Evolutionary conservation across 2,888 invertebrate genomes (phyloP).

Genomic region (Caenorhabditis sp.): DNA sequence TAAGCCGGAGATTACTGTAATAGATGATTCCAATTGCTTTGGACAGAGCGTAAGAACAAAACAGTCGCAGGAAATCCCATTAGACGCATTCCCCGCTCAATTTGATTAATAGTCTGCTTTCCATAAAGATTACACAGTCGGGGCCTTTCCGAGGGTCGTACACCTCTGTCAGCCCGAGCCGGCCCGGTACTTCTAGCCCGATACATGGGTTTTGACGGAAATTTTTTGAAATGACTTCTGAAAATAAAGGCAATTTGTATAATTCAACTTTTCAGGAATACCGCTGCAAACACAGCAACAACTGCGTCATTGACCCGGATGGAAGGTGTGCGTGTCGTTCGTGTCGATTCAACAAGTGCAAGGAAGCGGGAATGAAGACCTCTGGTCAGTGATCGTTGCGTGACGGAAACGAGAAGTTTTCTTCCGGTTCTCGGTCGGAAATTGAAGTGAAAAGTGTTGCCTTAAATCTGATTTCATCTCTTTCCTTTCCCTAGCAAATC

Average conservation of each 20-base stretch:
- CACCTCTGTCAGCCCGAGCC: too few species aligned
- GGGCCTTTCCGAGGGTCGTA: too few species aligned
- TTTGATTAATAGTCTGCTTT: too few species aligned
- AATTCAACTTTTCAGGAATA: conserved; percentile 65
- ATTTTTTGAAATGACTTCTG: background rate
- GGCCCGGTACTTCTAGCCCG: too few species aligned
- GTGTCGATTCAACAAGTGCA: conserved; percentile 73
- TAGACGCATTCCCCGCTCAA: too few species aligned
- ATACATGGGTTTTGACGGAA: too few species aligned
- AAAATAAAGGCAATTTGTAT: background rate
- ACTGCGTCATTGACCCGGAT: conserved; percentile 69
- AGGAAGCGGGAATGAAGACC: conserved; percentile 74
- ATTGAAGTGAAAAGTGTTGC: background rate
- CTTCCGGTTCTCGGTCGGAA: background rate
- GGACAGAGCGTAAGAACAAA: too few species aligned
- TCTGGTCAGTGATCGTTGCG: conserved; percentile 45
- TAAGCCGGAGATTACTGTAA: too few species aligned
- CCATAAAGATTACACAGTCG: too few species aligned
- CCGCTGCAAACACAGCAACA: conserved; percentile 69
- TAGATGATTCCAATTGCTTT: too few species aligned
- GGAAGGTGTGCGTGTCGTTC: conserved; percentile 74
- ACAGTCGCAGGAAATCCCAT: too few species aligned
- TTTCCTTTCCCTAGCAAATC: too few species aligned
- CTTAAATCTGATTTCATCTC: background rate
- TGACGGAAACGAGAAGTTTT: background rate